Conservation (phyloP, 2,888 invertebrate genomes). For the Heteropelma amictum region DNA sequence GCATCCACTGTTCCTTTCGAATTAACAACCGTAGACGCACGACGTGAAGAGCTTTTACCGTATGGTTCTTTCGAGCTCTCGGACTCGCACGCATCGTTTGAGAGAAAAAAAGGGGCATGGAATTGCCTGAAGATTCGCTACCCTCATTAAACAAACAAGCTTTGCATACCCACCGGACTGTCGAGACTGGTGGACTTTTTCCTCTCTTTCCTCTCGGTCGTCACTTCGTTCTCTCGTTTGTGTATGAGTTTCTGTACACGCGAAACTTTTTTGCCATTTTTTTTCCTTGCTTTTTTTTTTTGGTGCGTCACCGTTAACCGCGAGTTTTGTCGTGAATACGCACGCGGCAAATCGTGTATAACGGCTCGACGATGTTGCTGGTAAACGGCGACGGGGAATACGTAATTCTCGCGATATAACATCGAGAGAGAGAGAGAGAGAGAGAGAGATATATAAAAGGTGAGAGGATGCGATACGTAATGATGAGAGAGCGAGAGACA, state of each 20-base stretch:
- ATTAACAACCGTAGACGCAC: too few species aligned
- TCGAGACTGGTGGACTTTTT: conserved; percentile 45
- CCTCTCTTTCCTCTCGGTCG: conserved; percentile 48
- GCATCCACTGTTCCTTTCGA: too few species aligned
- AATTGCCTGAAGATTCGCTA: conserved; percentile 77
- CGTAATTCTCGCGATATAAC: conserved; percentile 13
- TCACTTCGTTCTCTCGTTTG: conserved; percentile 51
- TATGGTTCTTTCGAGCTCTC: conserved; percentile 15
- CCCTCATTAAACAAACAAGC: conserved; percentile 76
- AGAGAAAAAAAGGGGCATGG: conserved; percentile 64
- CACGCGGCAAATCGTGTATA: neutral
- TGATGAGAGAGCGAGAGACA: conserved; percentile 16
- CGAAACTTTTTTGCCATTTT: neutral
- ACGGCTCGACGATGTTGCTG: neutral
- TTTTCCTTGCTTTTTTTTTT: neutral
- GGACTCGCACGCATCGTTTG: conserved; percentile 37
- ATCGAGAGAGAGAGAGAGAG: neutral
- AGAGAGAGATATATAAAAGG: neutral
- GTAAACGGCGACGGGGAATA: conserved; percentile 23
- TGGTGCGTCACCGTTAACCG: neutral
- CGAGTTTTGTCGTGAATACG: neutral
- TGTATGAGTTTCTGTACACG: conserved; percentile 23
- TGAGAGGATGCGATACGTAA: conserved; percentile 31
- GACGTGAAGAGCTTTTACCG: too few species aligned
- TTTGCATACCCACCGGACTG: conserved; percentile 67